Conservation (phyloP, 2,797 vertebrate genomes). For the Cynodonichthys magdalenae region DNA sequence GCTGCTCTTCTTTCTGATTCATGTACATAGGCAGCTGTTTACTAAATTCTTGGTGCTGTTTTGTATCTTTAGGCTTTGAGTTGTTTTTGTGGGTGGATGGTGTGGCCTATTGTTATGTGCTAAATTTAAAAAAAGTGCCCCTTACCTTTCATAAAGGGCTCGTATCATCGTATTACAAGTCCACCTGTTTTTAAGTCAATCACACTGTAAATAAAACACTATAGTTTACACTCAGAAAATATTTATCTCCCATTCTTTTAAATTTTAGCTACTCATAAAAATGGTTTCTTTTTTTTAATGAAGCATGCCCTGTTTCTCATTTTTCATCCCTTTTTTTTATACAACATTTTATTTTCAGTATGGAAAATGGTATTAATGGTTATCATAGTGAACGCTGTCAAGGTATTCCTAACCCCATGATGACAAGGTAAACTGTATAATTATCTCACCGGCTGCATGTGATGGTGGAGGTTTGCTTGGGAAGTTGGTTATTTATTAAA, state of each 20-base stretch:
- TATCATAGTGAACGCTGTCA: slow-evolving; percentile 93
- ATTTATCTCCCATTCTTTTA: slow-evolving; percentile 36
- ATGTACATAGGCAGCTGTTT: slow-evolving; percentile 78
- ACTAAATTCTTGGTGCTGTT: slow-evolving; percentile 81
- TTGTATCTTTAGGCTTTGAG: slow-evolving; percentile 67
- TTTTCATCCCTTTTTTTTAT: slow-evolving; percentile 64
- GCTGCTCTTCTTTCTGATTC: slow-evolving; percentile 60
- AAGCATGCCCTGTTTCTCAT: slow-evolving; percentile 69
- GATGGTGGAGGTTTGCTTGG: slow-evolving; percentile 47
- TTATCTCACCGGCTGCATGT: slow-evolving; percentile 63
- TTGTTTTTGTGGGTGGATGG: slow-evolving; percentile 72
- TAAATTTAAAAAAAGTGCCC: slow-evolving; percentile 74
- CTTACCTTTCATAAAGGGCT: slow-evolving; percentile 80
- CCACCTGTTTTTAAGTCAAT: slow-evolving; percentile 61
- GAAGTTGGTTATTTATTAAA: slow-evolving; percentile 21
- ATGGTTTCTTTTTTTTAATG: slow-evolving; percentile 40
- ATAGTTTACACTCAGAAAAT: slow-evolving; percentile 60
- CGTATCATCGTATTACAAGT: slow-evolving; percentile 67
- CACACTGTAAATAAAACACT: slow-evolving; percentile 67
- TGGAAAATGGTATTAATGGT: slow-evolving; percentile 97
- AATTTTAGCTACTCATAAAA: slow-evolving; percentile 32
- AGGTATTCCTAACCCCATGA: slow-evolving; percentile 90
- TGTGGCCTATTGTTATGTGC: slow-evolving; percentile 73
- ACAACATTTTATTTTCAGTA: slow-evolving; percentile 90
- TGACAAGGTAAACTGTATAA: slow-evolving; percentile 88